Evolutionary conservation across 1,140 invertebrate genomes (phyloP).

Genomic region (Linepithema humile): DNA sequence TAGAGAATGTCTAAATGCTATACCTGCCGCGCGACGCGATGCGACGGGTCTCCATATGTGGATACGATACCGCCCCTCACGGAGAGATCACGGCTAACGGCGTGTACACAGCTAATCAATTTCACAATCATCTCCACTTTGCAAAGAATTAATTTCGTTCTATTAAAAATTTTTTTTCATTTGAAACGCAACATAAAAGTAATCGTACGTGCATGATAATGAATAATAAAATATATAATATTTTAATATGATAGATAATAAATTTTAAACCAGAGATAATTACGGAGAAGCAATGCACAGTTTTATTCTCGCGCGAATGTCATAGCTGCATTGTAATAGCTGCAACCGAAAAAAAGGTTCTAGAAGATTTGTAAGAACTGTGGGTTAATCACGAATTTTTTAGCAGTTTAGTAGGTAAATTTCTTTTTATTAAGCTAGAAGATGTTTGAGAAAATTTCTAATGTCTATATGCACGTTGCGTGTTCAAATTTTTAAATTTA

Average conservation of each 20-base stretch:
- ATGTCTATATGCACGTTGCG: no score
- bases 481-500: background rate
- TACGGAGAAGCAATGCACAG: background rate
- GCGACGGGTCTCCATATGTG: slow-evolving; percentile 1
- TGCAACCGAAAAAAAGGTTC: background rate
- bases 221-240: background rate
- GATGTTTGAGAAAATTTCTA: background rate
- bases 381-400: background rate
- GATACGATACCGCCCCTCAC: background rate
- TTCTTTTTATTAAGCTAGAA: background rate
- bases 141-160: background rate
- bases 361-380: background rate
- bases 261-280: background rate
- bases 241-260: background rate
- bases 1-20: slow-evolving; percentile 77
- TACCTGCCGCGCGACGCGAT: slow-evolving; percentile 60
- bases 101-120: background rate
- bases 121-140: background rate
- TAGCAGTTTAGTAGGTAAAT: background rate
- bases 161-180: background rate
- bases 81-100: background rate
- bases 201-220: background rate
- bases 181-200: background rate
- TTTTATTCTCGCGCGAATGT: background rate
- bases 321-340: background rate